Conservation (phyloP, 2,113 vertebrate genomes). For the Thalassoma bifasciatum region DNA sequence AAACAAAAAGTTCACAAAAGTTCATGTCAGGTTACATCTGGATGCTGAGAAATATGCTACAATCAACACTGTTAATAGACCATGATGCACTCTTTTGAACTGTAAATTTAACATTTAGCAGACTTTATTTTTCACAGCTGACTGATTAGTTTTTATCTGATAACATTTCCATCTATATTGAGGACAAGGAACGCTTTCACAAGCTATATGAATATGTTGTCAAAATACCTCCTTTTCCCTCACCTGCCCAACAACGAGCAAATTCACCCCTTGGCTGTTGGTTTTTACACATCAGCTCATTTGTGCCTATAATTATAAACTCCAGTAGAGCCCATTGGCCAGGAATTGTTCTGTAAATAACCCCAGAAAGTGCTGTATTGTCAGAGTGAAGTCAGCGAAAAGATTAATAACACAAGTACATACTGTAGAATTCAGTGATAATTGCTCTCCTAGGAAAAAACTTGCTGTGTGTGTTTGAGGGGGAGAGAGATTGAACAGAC, state of each 20-base stretch:
- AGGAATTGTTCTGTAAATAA: slow-evolving; percentile 64
- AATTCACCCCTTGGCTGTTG: slow-evolving; percentile 11
- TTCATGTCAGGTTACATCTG: too few relatives aligned
- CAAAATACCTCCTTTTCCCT: background rate
- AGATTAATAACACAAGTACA: slow-evolving; percentile 69
- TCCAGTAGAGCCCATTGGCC: slow-evolving; percentile 51
- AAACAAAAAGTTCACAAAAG: too few relatives aligned
- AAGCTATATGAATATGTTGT: too few relatives aligned
- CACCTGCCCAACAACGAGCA: slow-evolving; percentile 24
- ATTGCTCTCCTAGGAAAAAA: slow-evolving; percentile 68
- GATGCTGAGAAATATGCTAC: too few relatives aligned
- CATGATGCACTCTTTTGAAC: too few relatives aligned
- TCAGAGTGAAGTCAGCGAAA: slow-evolving; percentile 53
- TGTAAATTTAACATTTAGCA: too few relatives aligned
- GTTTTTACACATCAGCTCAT: slow-evolving; percentile 61
- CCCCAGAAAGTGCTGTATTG: slow-evolving; percentile 57
- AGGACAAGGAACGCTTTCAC: too few relatives aligned
- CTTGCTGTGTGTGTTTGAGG: background rate
- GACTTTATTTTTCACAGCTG: too few relatives aligned
- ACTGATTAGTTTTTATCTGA: too few relatives aligned
- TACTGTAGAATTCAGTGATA: slow-evolving; percentile 56
- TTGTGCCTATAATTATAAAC: slow-evolving; percentile 69
- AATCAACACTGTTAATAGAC: background rate
- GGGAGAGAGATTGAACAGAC: slow-evolving; percentile 9
- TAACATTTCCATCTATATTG: too few relatives aligned